Base-by-base conservation (phyloP, 2,888 invertebrate species). In the Heliconius sara region DNA sequence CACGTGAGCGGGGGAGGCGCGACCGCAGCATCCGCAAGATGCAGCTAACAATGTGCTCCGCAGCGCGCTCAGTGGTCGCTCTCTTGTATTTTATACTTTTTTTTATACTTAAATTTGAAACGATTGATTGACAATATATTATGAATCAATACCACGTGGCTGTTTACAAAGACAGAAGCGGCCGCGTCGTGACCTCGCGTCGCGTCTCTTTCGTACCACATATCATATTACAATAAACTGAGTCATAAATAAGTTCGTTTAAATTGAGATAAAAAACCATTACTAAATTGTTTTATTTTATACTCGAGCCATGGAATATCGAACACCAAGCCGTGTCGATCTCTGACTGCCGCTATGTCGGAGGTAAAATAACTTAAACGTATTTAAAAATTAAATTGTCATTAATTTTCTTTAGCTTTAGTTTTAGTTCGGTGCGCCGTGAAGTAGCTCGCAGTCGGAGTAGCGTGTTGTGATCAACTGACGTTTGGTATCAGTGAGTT, bases 381-480 rank as follows among this genome's bases (percentile, higher is more conserved):
- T 22, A 19, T 52, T 4, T 30, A 34, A 3, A 34, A 39, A 22
- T 72, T 52, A 72, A 52, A 22, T 72, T 57, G 71, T 57, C 22
- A 73, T 2, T 16, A 60, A 73, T 73, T 73, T 60, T 73, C 34
- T 3, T 60, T 60, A 30, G 73, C 57, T 73, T 60, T 70, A 70
- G 43, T 60, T 39, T 60, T 13, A 60, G 30, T 73, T 52, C 52
- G 22, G 52, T 47, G 13, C 13, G 43, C 43, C 43, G 43, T 47
- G 22, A 19, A 52, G 19, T 19, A 52, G 52, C 52, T 52, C 6
- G 52, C 52, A 19, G 9, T 25, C 70, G 13, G 6, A 27, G 19
- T 52, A 19, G 16, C 22, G 1, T 52, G 25, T 27, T 52, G 71
- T 27, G 52, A 27, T 52, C 16, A 27, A 47, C 71, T 71, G 71